Evolutionary conservation across 2,888 invertebrate genomes (phyloP), one percentile per base, ranked within the genome.

Genomic region (Leuctra nigra): DNA sequence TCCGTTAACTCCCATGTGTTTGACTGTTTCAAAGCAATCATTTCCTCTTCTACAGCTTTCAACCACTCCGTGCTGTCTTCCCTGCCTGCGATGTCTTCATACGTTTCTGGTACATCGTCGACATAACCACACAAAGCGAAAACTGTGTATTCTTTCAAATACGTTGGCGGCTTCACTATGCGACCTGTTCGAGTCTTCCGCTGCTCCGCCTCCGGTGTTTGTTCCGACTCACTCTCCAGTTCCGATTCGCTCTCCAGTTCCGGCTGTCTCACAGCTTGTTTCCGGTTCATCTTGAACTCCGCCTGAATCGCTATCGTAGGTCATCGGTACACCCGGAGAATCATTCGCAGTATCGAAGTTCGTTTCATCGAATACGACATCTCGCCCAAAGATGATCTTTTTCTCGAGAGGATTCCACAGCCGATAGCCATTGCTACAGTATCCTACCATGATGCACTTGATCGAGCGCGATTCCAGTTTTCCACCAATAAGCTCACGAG

Each of bases 281-380:
- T n/a, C n/a, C n/a, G n/a, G n/a, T n/a, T n/a, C n/a, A n/a, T n/a
- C n/a, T n/a, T n/a, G n/a, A 36, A 14, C 36, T 36, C 36, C 36
- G 36, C 36, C 36, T 36, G 29, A 50, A 1, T 35, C 29, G 50
- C 11, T 23, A 24, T 25, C 4, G 20, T 20, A n/a, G 22, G 50
- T 18, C 20, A n/a, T n/a, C n/a, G n/a, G n/a, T n/a, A n/a, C n/a
- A n/a, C n/a, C n/a, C n/a, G n/a, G n/a, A n/a, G n/a, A n/a, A n/a
- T 18, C 20, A 50, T 20, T 50, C 50, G 23, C 29, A 20, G 11
- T 18, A 50, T 13, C 7, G 33, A 3, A 33, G 33, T 50, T 24
- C n/a, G 50, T 50, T 50, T 50, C 50, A 50, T 29, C 50, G 29
- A 50, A 50, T 18, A 25, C 24, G 20, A 29, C 29, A 29, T 50